Conservation (phyloP, 1,140 invertebrate species). For the Dinoponera quadriceps region DNA sequence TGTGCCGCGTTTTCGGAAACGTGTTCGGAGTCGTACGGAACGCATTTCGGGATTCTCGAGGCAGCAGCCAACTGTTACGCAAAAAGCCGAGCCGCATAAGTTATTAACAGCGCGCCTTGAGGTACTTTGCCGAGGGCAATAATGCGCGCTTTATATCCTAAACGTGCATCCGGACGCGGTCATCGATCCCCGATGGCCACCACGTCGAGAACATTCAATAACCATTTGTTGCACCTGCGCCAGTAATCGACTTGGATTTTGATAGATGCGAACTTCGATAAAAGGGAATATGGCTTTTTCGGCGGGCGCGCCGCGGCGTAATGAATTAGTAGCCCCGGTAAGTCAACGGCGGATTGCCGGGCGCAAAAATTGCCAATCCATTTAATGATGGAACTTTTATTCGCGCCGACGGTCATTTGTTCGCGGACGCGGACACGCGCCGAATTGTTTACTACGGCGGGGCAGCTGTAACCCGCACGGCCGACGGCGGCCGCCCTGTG, state of each 20-base stretch:
- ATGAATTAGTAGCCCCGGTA: constrained; percentile 52
- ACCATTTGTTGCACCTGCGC: constrained; percentile 58
- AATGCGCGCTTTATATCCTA: constrained; percentile 54
- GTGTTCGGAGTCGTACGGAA: background rate
- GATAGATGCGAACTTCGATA: constrained; percentile 56
- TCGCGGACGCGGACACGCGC: constrained; percentile 7
- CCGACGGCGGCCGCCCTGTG: constrained; percentile 8
- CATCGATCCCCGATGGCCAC: constrained; percentile 55
- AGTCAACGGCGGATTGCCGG: constrained; percentile 30
- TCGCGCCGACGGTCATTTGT: constrained; percentile 27
- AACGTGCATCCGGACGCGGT: constrained; percentile 42
- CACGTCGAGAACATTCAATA: constrained; percentile 56
- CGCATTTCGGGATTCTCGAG: background rate
- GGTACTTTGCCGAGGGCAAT: constrained; percentile 33
- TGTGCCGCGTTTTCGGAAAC: background rate
- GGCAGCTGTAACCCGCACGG: constrained; percentile 43
- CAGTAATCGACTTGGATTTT: constrained; percentile 60
- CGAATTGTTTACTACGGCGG: constrained; percentile 47
- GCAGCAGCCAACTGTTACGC: no score
- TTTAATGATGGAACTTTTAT: constrained; percentile 58
- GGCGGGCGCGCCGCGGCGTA: constrained; percentile 25
- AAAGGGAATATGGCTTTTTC: constrained; percentile 52
- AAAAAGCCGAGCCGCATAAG: constrained; percentile 2
- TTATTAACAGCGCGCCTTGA: constrained; percentile 13
- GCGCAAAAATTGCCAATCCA: constrained; percentile 54